phyloP scores from a whole-genome alignment of 2,797 vertebrate genomes.

The Hylomyscus alleni region DNA sequence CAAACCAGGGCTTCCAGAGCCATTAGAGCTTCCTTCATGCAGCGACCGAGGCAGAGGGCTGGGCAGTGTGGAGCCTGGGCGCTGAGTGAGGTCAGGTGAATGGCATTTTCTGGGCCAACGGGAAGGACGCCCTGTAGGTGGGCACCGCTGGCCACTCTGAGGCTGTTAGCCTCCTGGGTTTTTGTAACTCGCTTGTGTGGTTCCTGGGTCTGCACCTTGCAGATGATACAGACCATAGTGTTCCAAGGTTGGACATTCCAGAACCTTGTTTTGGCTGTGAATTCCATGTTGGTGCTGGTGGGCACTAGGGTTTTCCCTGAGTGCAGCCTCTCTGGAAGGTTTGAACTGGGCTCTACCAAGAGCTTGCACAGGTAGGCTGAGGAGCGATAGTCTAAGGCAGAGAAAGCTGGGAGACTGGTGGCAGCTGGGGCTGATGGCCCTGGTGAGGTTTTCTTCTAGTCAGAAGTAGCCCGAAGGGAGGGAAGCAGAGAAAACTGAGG shows the following conservation, averaged over 20 bases:
- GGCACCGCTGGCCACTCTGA: not conserved
- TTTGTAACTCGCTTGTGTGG: not conserved
- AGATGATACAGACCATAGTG: not conserved
- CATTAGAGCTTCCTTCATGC: accelerated
- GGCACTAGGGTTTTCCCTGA: not conserved
- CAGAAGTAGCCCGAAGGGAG: not conserved
- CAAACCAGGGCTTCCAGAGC: not conserved
- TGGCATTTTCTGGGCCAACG: not conserved
- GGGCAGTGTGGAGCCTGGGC: not conserved
- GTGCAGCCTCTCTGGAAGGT: not conserved
- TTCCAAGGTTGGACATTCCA: not conserved
- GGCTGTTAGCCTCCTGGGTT: not conserved
- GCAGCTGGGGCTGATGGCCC: not conserved
- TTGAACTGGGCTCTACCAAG: not conserved
- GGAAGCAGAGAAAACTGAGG: not conserved
- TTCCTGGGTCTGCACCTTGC: not conserved
- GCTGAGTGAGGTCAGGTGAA: not conserved
- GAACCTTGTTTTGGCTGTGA: not conserved
- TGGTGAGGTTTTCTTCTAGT: not conserved
- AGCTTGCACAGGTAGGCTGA: not conserved
- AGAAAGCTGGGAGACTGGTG: not conserved
- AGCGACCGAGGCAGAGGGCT: not conserved
- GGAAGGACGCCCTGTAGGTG: no score
- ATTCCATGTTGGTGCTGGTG: accelerated
- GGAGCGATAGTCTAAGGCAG: accelerated